These are phyloP conservation scores for Cantharis nigra DNA, from an alignment of 2,888 invertebrate genomes.

Conservation along the genomic window DNA sequence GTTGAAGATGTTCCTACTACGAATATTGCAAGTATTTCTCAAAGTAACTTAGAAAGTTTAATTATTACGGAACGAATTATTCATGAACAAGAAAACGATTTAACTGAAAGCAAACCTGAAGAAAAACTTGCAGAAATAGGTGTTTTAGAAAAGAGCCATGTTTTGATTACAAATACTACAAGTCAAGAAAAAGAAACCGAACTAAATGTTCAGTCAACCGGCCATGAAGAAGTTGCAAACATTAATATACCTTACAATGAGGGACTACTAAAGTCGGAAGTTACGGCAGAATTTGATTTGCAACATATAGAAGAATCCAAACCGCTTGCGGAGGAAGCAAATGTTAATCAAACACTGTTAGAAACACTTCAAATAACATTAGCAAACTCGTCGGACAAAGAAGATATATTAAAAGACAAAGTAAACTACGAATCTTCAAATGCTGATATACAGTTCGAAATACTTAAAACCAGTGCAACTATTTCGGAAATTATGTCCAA, in stretches of 20 bases:
- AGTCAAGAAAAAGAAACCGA: slow-evolving; percentile 50
- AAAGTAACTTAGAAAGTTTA: slow-evolving; percentile 52
- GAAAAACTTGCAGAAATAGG: slow-evolving; percentile 54
- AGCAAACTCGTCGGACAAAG: slow-evolving; percentile 50
- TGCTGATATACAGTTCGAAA: slow-evolving; percentile 46
- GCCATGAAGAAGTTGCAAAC: slow-evolving; percentile 42
- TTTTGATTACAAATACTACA: slow-evolving; percentile 51
- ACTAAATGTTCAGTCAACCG: slow-evolving; percentile 40
- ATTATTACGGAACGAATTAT: slow-evolving; percentile 57
- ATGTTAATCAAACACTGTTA: slow-evolving; percentile 43
- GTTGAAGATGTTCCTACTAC: slow-evolving; percentile 52
- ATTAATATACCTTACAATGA: slow-evolving; percentile 45
- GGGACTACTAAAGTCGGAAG: slow-evolving; percentile 43
- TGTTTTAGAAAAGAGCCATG: slow-evolving; percentile 53
- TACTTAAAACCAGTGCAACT: slow-evolving; percentile 38
- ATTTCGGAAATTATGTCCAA: slow-evolving; percentile 45
- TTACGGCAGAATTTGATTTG: slow-evolving; percentile 39
- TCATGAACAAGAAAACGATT: slow-evolving; percentile 56
- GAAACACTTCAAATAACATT: slow-evolving; percentile 46
- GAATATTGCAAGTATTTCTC: slow-evolving; percentile 53
- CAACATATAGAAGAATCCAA: slow-evolving; percentile 34
- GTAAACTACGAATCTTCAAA: slow-evolving; percentile 39
- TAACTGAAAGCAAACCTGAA: slow-evolving; percentile 45
- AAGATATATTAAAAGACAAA: slow-evolving; percentile 44
- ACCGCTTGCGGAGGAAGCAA: slow-evolving; percentile 44